Evolutionary conservation across 64 coral and sea anemone genomes (phyloP).

Genomic region (Acropora tenuis): DNA sequence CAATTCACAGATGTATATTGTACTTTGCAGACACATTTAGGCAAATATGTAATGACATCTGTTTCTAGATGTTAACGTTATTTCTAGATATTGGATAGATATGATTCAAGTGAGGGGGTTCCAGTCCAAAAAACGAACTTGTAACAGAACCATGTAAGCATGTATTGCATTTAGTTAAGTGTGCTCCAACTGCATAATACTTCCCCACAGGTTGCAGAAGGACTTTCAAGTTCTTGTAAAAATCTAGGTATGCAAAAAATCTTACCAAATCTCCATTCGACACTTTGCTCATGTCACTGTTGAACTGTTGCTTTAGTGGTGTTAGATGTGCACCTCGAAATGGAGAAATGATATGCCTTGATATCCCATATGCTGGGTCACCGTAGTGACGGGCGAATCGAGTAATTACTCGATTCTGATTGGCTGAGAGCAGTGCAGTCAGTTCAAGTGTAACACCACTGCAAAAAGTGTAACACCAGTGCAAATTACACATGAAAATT

Average conservation of each 20-base stretch:
- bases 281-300: constrained; percentile 21
- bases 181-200: constrained; percentile 44
- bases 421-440: background rate
- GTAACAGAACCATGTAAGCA: constrained; percentile 28
- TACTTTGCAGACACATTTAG: no score
- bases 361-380: constrained; percentile 43
- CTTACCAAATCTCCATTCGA: constrained; percentile 30
- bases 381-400: background rate
- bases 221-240: constrained; percentile 21
- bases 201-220: constrained; percentile 22
- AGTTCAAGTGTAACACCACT: background rate
- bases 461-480: no score
- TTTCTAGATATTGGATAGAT: constrained; percentile 8
- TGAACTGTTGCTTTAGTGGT: constrained; percentile 23
- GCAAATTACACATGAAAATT: no score
- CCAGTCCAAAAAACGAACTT: constrained; percentile 30
- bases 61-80: no score
- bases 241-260: constrained; percentile 37
- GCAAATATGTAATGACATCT: no score
- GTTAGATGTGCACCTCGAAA: constrained; percentile 39
- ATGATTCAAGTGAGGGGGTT: constrained; percentile 29
- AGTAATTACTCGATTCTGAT: no score
- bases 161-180: constrained; percentile 43
- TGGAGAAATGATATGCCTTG: constrained; percentile 52
- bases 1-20: no score